phyloP scores from a whole-genome alignment of 2,888 invertebrate genomes.

The Chrysotoxum bicinctum region DNA sequence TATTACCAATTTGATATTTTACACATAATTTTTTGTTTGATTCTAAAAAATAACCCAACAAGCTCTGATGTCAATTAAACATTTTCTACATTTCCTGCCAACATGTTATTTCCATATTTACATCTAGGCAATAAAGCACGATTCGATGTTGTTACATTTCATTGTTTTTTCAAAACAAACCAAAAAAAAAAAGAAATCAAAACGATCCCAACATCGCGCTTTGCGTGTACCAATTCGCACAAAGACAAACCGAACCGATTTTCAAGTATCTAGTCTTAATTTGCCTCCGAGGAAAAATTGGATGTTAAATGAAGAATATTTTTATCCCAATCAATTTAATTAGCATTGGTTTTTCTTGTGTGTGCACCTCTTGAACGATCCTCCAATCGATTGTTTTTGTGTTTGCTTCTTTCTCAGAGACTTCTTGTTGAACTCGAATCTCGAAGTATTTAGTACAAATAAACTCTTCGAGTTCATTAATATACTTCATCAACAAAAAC shows the following conservation, averaged over 20 bases:
- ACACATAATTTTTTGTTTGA: not conserved
- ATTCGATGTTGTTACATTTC: not conserved
- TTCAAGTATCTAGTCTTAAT: constrained; percentile 30
- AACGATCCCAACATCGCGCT: constrained; percentile 35
- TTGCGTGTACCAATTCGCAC: constrained; percentile 67
- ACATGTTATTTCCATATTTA: not conserved
- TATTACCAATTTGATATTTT: not conserved
- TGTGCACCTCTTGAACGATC: constrained; percentile 19
- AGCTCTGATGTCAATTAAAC: not conserved
- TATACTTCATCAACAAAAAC: constrained; percentile 24
- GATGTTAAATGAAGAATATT: constrained; percentile 61
- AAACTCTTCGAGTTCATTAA: constrained; percentile 60
- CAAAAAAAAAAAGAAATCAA: constrained; percentile 16
- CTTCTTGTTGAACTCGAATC: not conserved
- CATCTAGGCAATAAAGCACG: constrained; percentile 21
- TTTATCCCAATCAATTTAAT: constrained; percentile 71
- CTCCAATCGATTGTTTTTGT: constrained; percentile 2
- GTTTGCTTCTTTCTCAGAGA: not conserved
- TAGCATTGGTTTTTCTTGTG: constrained; percentile 48
- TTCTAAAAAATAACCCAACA: not conserved
- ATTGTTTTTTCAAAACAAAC: no score
- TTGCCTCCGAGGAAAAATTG: constrained; percentile 67
- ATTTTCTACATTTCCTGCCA: not conserved
- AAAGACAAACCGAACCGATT: constrained; percentile 50
- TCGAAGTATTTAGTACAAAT: constrained; percentile 53